These are phyloP conservation scores for Ceyx erithaca DNA, from an alignment of 2,797 vertebrate species.

Conservation along the genomic window DNA sequence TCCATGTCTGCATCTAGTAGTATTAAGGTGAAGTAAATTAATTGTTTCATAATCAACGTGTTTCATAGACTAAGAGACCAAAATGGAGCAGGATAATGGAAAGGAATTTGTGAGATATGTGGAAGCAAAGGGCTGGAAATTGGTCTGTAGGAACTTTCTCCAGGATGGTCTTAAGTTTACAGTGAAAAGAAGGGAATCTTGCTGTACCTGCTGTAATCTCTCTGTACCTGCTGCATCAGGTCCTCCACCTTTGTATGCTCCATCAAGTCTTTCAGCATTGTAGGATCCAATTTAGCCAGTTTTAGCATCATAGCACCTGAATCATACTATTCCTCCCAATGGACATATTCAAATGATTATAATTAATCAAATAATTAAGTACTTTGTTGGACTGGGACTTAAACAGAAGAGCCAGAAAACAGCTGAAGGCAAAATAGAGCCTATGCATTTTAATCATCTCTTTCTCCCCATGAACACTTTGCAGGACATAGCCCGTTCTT, in stretches of 20 bases:
- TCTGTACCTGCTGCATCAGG: neutral
- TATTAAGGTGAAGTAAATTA: neutral
- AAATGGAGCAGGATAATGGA: neutral
- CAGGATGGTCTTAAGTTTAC: neutral
- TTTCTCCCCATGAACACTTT: neutral
- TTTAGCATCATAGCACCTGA: neutral
- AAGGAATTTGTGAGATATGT: neutral
- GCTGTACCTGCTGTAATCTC: neutral
- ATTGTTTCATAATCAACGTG: neutral
- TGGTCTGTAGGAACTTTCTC: neutral
- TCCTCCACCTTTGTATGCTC: neutral
- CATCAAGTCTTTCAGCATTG: neutral
- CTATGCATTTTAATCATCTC: neutral
- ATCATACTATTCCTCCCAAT: neutral
- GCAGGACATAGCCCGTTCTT: neutral
- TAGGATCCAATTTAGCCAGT: neutral
- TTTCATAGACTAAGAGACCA: neutral
- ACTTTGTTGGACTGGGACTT: neutral
- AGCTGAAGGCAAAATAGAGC: conserved; percentile 2
- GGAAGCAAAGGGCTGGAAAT: neutral
- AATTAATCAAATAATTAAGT: conserved; percentile 41
- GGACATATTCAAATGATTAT: neutral
- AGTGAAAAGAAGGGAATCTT: neutral
- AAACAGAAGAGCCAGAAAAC: neutral
- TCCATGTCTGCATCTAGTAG: neutral